These are phyloP conservation scores for Hemibagrus guttatus DNA, from an alignment of 2,797 vertebrate species.

Conservation along the genomic window DNA sequence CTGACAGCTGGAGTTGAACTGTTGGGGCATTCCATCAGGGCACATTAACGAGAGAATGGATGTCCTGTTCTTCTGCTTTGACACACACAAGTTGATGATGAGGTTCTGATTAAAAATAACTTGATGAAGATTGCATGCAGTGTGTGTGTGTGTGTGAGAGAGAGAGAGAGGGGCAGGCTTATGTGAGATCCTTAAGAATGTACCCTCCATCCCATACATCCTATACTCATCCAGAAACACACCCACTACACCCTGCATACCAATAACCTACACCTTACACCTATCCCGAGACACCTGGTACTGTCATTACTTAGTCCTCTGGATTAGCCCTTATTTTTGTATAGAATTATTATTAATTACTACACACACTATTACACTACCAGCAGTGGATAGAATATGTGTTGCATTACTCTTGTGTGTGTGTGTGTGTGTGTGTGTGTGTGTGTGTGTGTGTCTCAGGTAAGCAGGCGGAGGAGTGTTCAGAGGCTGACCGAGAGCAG, in stretches of 20 bases:
- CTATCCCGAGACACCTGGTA: too few species aligned
- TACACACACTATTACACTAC: neutral
- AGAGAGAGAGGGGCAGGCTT: too few species aligned
- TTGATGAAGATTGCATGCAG: neutral
- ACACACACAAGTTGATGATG: neutral
- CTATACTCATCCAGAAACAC: neutral
- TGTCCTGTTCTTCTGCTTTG: too few species aligned
- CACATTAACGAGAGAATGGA: neutral
- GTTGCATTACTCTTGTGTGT: too few species aligned
- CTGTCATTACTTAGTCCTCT: neutral
- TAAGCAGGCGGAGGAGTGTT: conserved; percentile 42
- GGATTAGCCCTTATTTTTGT: neutral
- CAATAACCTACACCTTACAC: neutral
- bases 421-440: neutral
- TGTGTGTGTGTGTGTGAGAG: too few species aligned
- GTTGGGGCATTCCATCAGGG: too few species aligned
- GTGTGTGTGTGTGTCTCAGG: conserved; percentile 18
- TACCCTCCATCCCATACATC: neutral
- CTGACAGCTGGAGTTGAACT: neutral
- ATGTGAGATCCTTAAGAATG: too few species aligned
- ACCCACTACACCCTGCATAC: neutral
- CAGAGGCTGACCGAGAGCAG: conserved; percentile 36
- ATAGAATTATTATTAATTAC: neutral
- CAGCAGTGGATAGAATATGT: neutral
- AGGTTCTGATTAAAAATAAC: neutral